A percentile compares a stretch with the other conserved stretches of the same genome.
Conservation (phyloP, 1,140 invertebrate species). For the Sycophaga agraensis region DNA sequence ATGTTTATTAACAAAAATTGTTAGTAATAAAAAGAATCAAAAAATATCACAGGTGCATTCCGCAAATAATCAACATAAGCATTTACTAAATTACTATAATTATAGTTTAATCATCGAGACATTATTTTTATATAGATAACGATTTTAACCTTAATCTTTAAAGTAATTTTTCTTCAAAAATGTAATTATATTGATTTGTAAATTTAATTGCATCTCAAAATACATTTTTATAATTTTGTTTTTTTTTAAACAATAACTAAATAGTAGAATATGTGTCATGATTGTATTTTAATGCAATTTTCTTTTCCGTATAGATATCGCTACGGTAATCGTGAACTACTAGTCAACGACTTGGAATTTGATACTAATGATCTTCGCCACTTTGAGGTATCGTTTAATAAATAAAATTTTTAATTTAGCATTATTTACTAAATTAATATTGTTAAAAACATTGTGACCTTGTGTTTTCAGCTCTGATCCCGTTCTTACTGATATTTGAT, state of each 20-base stretch:
- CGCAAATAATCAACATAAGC: too few species aligned
- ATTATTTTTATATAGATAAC: too few species aligned
- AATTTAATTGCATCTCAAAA: not conserved
- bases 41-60: too few species aligned
- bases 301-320: conserved; percentile 47
- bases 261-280: not conserved
- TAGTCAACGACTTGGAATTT: conserved; percentile 54
- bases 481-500: not conserved
- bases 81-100: too few species aligned
- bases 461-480: conserved; percentile 36
- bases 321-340: conserved; percentile 52
- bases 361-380: conserved; percentile 51
- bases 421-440: not conserved
- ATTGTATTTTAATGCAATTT: conserved; percentile 2
- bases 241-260: not conserved
- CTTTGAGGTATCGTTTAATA: conserved; percentile 51
- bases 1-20: too few species aligned
- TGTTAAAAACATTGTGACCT: not conserved
- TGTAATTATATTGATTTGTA: too few species aligned
- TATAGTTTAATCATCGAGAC: too few species aligned
- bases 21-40: too few species aligned
- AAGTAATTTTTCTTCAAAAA: too few species aligned
- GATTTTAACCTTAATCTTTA: too few species aligned
- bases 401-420: not conserved
- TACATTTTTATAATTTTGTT: not conserved